phyloP scores from a whole-genome alignment of 2,113 vertebrate species.

The Sceloporus tristichus region DNA sequence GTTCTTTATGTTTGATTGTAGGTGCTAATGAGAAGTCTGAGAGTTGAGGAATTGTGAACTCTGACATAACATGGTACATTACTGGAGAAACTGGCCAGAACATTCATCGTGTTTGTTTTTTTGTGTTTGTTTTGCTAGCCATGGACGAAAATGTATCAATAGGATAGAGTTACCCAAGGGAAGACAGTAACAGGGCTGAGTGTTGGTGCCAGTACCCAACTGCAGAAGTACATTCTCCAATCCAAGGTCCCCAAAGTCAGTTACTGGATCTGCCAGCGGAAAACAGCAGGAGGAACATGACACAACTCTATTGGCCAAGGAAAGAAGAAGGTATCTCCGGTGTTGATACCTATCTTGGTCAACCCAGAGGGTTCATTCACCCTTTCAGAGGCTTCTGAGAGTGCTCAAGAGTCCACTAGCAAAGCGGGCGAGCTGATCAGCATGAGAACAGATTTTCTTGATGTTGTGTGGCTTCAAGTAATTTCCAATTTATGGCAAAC shows the following conservation, averaged over 20 bases:
- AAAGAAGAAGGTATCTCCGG: fast-evolving
- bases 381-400: background rate
- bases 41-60: slow-evolving; percentile 9
- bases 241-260: background rate
- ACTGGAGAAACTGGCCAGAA: slow-evolving; percentile 17
- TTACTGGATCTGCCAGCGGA: background rate
- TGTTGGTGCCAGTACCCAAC: background rate
- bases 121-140: background rate
- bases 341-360: background rate
- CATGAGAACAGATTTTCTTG: too few species aligned
- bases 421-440: too few species aligned
- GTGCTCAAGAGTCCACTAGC: too few species aligned
- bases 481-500: too few species aligned
- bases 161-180: background rate
- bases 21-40: slow-evolving; percentile 27
- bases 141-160: background rate
- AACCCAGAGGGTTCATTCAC: background rate
- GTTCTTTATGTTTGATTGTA: slow-evolving; percentile 7
- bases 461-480: too few species aligned
- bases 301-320: background rate
- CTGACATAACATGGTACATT: background rate
- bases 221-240: background rate
- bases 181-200: background rate
- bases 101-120: background rate
- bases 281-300: background rate